Conservation (phyloP, 2,113 vertebrate genomes). For the Sialia sialis region DNA sequence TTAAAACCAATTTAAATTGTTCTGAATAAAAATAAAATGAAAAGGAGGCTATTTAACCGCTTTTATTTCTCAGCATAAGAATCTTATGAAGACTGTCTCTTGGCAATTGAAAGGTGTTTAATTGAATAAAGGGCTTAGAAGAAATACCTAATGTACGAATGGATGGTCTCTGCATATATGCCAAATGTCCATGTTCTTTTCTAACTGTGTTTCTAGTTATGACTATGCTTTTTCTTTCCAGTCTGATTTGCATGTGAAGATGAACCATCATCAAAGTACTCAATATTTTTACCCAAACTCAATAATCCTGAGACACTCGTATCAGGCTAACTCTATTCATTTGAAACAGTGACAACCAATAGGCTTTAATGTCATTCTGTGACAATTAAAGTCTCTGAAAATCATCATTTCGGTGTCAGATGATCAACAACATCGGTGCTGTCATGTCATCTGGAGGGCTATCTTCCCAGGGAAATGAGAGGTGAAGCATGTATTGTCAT, state of each 20-base stretch:
- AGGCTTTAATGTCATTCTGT: not conserved
- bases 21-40: conserved; percentile 11
- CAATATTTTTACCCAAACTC: not conserved
- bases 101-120: not conserved
- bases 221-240: not conserved
- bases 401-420: not conserved
- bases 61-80: not conserved
- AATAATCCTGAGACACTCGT: not conserved
- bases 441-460: not conserved
- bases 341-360: not conserved
- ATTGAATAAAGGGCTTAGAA: not conserved
- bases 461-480: not conserved
- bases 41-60: not conserved
- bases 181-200: not conserved
- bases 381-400: conserved; percentile 2
- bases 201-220: not conserved
- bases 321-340: not conserved
- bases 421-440: not conserved
- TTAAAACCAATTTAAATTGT: not conserved
- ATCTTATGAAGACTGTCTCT: not conserved
- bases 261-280: not conserved
- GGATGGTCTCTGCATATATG: not conserved
- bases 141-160: not conserved
- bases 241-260: not conserved
- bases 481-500: not conserved